Evolutionary conservation across 2,113 vertebrate genomes (phyloP), one percentile per base, ranked within the genome.

Genomic region (Pampusana beccarii): DNA sequence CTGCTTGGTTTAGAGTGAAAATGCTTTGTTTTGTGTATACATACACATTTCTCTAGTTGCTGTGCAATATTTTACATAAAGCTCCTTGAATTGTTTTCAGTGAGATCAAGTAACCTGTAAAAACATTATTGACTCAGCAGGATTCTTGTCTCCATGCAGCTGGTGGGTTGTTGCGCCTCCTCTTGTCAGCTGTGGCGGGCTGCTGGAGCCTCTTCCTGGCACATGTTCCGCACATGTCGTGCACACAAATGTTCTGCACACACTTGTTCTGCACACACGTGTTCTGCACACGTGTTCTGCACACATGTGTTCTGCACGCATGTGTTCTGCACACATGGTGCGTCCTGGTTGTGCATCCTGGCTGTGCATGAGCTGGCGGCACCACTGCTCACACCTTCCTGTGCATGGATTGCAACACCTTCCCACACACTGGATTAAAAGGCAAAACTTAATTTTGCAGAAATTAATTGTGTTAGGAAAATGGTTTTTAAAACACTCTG

Each of bases 401-500:
- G n/a, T 64, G 78, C 58, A 6, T 56, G 56, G 73, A 42, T 31
- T 25, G 83, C 86, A 53, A 14, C 26, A 24, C 62, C 67, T 80
- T 64, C n/a, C 64, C 26, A 18, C 64, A 60, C 9, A 81, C 20
- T 26, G 14, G 58, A 90, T 96, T 95, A 95, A 92, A 92, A 95
- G 90, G 79, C 93, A 88, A 77, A 92, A 94, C 86, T 96, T 96
- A 90, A 95, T 92, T 96, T 81, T 79, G 46, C 38, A 66, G 83
- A 88, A 95, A 97, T 97, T 95, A 97, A 94, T 88, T 69, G 69
- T 67, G 40, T 95, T 96, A 97, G 95, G 83, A 87, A 96, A 95
- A 94, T 91, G 86, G 48, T 54, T 86, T 93, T 94, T 66, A 90
- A 92, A 95, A 80, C 64, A 61, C 80, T 82, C 79, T 2, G 10